Evolutionary conservation across 2,113 vertebrate genomes (phyloP).

Genomic region (Clinocottus analis): DNA sequence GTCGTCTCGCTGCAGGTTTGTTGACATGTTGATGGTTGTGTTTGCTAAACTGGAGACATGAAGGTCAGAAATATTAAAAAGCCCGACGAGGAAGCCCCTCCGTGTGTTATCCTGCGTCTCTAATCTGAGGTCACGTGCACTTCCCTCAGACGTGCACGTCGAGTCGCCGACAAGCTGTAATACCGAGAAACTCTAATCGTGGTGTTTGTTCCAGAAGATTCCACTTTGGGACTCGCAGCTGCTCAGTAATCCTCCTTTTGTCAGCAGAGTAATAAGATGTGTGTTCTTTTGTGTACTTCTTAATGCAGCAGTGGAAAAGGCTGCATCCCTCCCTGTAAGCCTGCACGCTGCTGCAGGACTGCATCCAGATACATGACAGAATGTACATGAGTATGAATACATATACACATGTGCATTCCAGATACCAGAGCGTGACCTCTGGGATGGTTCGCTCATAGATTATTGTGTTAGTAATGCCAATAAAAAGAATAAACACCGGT

Average conservation of each 20-base stretch:
- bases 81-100: not conserved
- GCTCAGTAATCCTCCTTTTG: conserved; percentile 48
- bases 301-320: conserved; percentile 5
- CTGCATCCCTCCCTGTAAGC: not conserved
- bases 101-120: not conserved
- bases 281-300: conserved; percentile 17
- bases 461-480: not conserved
- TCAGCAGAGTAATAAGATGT: conserved; percentile 7
- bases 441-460: too few species aligned
- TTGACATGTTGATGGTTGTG: not conserved
- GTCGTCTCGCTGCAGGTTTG: not conserved
- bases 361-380: not conserved
- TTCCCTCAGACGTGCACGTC: not conserved
- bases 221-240: conserved; percentile 34
- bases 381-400: too few species aligned
- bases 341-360: not conserved
- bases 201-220: conserved; percentile 38
- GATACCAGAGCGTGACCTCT: too few species aligned
- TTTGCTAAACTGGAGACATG: not conserved
- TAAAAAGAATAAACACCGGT: not conserved
- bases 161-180: conserved; percentile 25
- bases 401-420: too few species aligned
- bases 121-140: conserved; percentile 18
- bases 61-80: not conserved
- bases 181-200: conserved; percentile 27